A percentile compares a stretch with the other conserved stretches of the same genome.
phyloP scores from a whole-genome alignment of 35 echinoderm and acorn worm species.

The Ophioderma brevispina region DNA sequence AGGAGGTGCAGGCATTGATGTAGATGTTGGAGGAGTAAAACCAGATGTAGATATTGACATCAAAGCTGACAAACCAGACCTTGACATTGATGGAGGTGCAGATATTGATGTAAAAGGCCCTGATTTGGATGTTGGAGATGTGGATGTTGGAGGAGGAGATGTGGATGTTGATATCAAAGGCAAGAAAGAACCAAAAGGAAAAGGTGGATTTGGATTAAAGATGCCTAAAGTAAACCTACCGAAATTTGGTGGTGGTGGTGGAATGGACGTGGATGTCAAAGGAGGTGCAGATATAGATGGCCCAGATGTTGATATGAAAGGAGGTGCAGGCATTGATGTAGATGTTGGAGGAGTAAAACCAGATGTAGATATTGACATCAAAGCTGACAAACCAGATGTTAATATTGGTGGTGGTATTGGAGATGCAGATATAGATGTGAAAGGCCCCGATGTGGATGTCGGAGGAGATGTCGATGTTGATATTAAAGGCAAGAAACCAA shows the following conservation, averaged over 20 bases:
- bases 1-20: constrained; percentile 51
- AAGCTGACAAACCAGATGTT: constrained; percentile 34
- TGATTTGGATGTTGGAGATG: not conserved
- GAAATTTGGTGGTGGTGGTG: constrained; percentile 38
- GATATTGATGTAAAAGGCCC: not conserved
- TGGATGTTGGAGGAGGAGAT: constrained; percentile 16
- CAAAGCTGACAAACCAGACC: constrained; percentile 30
- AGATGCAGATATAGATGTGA: constrained; percentile 58
- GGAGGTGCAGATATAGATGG: constrained; percentile 18
- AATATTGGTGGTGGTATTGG: not conserved
- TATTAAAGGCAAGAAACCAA: constrained; percentile 31
- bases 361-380: constrained; percentile 7
- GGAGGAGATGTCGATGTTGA: constrained; percentile 17
- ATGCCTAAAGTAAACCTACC: constrained; percentile 38
- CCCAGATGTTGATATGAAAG: constrained; percentile 55
- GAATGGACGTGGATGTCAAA: constrained; percentile 9
- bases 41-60: constrained; percentile 52
- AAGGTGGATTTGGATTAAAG: constrained; percentile 45
- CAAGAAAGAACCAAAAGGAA: constrained; percentile 32
- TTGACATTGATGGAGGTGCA: constrained; percentile 33
- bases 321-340: constrained; percentile 36
- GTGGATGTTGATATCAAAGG: constrained; percentile 15
- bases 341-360: constrained; percentile 12
- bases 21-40: constrained; percentile 48
- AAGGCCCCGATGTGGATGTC: constrained; percentile 37